Evolutionary conservation across 2,113 vertebrate species (phyloP).

Genomic region (Camelus bactrianus): DNA sequence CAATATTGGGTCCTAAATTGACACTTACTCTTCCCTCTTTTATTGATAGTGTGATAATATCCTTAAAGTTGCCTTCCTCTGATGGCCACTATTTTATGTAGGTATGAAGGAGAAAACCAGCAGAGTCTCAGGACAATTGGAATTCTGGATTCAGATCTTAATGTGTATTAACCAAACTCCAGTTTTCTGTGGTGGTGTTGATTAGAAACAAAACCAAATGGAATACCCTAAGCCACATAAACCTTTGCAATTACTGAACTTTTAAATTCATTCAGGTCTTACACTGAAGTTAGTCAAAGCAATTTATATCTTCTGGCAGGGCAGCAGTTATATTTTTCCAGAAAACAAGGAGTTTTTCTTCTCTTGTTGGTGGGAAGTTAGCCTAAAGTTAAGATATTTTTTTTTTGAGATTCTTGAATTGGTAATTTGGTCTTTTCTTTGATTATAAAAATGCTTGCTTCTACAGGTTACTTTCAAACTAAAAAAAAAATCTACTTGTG

Average conservation of each 20-base stretch:
- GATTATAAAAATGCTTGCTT: not conserved
- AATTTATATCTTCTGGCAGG: not conserved
- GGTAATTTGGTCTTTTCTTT: constrained; percentile 32
- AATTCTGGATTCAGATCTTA: constrained; percentile 30
- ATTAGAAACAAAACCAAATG: constrained; percentile 18
- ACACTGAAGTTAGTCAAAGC: not conserved
- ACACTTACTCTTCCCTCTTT: not conserved
- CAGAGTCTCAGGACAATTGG: not conserved
- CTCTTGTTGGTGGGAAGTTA: constrained; percentile 3
- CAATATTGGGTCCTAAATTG: not conserved
- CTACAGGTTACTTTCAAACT: constrained; percentile 40
- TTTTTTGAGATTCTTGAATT: constrained; percentile 18
- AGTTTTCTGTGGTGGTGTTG: not conserved
- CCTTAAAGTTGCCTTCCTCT: not conserved
- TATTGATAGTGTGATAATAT: not conserved
- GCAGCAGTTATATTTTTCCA: not conserved
- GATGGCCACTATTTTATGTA: not conserved
- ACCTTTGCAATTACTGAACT: not conserved
- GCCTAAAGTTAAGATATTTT: not conserved
- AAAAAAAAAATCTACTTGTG: not conserved
- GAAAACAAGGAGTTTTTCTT: not conserved
- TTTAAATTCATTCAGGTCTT: not conserved
- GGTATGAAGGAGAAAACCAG: not conserved
- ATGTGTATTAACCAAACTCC: not conserved
- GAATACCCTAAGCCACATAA: not conserved